These are phyloP conservation scores for Oryzias curvinotus DNA, from an alignment of 2,113 vertebrate genomes.

Conservation along the genomic window DNA sequence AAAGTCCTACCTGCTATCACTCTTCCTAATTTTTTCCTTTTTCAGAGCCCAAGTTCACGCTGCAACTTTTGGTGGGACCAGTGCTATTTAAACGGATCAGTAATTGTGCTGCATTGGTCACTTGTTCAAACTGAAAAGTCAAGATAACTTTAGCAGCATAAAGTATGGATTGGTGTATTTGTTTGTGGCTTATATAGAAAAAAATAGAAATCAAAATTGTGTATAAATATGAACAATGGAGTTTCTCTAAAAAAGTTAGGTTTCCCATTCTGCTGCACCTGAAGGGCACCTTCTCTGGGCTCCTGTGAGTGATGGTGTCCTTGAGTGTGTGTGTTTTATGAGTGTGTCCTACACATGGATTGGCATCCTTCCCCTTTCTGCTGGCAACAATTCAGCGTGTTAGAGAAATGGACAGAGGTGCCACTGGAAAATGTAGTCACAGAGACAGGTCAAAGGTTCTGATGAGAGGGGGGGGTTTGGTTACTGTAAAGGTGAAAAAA, in stretches of 20 bases:
- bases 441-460: slow-evolving; percentile 63
- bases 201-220: not conserved
- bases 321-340: slow-evolving; percentile 65
- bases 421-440: slow-evolving; percentile 71
- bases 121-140: not conserved
- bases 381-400: slow-evolving; percentile 74
- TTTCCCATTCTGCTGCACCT: slow-evolving; percentile 27
- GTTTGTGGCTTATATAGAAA: not conserved
- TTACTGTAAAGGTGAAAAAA: slow-evolving; percentile 5
- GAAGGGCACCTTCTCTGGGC: slow-evolving; percentile 73
- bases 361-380: slow-evolving; percentile 77
- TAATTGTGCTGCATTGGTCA: slow-evolving; percentile 14
- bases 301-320: slow-evolving; percentile 78
- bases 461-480: not conserved
- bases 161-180: too few relatives aligned
- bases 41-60: slow-evolving; percentile 45
- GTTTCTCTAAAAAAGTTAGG: not conserved
- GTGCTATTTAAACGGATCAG: slow-evolving; percentile 33
- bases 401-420: slow-evolving; percentile 61
- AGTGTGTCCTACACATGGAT: slow-evolving; percentile 71
- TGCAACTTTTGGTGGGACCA: slow-evolving; percentile 54
- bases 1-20: slow-evolving; percentile 54
- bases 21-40: slow-evolving; percentile 70
- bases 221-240: slow-evolving; percentile 3
- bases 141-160: too few relatives aligned